phyloP scores from a whole-genome alignment of 1,140 invertebrate species.

The Brachionus plicatilis region DNA sequence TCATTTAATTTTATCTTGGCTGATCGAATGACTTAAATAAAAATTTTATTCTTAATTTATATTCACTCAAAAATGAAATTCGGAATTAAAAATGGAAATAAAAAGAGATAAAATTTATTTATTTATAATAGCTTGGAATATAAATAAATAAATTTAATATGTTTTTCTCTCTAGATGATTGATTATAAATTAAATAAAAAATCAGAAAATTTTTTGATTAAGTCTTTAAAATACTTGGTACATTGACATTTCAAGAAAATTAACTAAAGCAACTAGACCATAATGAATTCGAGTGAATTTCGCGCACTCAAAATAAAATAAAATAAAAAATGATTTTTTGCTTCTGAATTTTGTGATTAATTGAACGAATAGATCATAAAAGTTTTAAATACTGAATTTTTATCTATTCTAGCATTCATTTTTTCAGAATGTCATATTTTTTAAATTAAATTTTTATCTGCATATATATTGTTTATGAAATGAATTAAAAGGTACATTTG shows the following conservation, averaged over 20 bases:
- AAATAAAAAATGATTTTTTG: not conserved
- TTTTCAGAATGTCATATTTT: conserved; percentile 25
- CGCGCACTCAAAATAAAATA: not conserved
- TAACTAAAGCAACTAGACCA: not conserved
- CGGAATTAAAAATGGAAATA: not conserved
- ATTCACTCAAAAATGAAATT: not conserved
- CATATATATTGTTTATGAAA: not conserved
- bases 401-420: conserved; percentile 5
- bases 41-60: not conserved
- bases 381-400: conserved; percentile 1
- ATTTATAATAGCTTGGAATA: not conserved
- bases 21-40: not conserved
- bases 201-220: not conserved
- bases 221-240: not conserved
- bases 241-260: conserved; percentile 15
- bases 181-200: conserved; percentile 39
- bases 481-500: not conserved
- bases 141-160: conserved; percentile 29
- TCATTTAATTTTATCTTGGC: not conserved
- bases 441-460: conserved; percentile 21
- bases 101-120: conserved; percentile 14
- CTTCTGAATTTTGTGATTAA: not conserved
- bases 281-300: not conserved
- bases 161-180: conserved; percentile 19
- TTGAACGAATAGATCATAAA: conserved; percentile 25